Percentiles rank a stretch among this genome's conserved stretches.
These are phyloP conservation scores for Choloepus didactylus DNA, from an alignment of 2,797 vertebrate genomes.

Conservation along the genomic window DNA sequence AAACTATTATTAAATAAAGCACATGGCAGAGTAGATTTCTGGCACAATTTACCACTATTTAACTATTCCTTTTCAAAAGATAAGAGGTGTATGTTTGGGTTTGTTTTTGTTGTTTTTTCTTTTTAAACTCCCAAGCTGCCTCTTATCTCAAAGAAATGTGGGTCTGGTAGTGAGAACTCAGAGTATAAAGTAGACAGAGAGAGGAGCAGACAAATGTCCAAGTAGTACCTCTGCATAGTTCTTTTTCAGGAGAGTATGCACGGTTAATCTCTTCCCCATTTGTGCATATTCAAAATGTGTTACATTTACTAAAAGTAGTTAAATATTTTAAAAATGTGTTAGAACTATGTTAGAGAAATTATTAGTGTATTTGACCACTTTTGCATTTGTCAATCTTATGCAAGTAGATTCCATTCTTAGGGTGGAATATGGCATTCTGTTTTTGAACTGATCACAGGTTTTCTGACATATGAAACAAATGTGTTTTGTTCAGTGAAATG, in stretches of 20 bases:
- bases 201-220: neutral
- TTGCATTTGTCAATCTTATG: too few species aligned
- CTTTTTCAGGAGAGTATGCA: neutral
- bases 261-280: neutral
- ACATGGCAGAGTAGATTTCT: neutral
- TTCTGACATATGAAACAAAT: neutral
- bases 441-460: neutral
- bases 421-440: neutral
- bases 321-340: neutral
- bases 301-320: neutral
- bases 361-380: neutral
- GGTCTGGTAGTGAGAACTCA: neutral
- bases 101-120: neutral
- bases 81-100: neutral
- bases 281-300: neutral
- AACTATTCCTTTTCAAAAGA: constrained; percentile 41
- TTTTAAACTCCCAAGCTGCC: neutral
- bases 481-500: neutral
- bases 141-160: neutral
- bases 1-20: neutral
- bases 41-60: neutral
- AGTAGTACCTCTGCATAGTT: neutral
- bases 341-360: neutral
- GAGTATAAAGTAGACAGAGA: neutral
- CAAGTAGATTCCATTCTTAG: neutral